Evolutionary conservation across 2,888 invertebrate genomes (phyloP).

Genomic region (Archips crataeganus): DNA sequence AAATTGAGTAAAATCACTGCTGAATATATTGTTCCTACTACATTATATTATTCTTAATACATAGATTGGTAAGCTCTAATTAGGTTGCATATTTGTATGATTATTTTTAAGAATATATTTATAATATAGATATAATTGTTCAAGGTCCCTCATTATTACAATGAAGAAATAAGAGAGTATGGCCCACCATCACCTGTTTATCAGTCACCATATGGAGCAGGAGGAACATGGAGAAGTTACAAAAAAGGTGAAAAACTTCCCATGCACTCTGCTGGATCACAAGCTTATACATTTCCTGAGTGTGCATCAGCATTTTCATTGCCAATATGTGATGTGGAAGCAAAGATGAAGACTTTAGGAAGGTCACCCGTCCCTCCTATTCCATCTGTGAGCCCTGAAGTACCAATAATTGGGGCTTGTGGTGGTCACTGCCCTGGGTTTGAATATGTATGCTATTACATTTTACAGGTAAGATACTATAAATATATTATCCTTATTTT

Average conservation of each 20-base stretch:
- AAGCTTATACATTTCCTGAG: constrained; percentile 71
- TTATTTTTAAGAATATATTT: too few species aligned
- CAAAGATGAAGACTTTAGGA: constrained; percentile 55
- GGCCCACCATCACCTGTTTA: constrained; percentile 80
- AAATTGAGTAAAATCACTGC: too few species aligned
- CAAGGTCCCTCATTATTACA: constrained; percentile 76
- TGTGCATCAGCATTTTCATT: constrained; percentile 78
- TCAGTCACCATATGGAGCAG: constrained; percentile 77
- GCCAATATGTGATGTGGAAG: constrained; percentile 71
- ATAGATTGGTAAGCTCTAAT: too few species aligned
- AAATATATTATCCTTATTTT: too few species aligned
- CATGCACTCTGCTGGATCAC: constrained; percentile 55
- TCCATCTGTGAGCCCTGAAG: constrained; percentile 77
- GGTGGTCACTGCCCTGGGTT: constrained; percentile 89
- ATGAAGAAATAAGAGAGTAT: constrained; percentile 66
- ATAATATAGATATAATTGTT: constrained; percentile 44
- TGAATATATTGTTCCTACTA: too few species aligned
- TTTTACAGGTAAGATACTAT: constrained; percentile 84
- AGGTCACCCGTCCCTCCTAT: constrained; percentile 69
- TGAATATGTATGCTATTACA: constrained; percentile 90
- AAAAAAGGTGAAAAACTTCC: constrained; percentile 66
- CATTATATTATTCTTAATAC: too few species aligned
- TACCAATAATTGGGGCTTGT: constrained; percentile 87
- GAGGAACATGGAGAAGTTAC: constrained; percentile 72
- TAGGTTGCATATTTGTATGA: too few species aligned